Base-by-base conservation (phyloP, 1,140 invertebrate species). In the Cydia splendana region DNA sequence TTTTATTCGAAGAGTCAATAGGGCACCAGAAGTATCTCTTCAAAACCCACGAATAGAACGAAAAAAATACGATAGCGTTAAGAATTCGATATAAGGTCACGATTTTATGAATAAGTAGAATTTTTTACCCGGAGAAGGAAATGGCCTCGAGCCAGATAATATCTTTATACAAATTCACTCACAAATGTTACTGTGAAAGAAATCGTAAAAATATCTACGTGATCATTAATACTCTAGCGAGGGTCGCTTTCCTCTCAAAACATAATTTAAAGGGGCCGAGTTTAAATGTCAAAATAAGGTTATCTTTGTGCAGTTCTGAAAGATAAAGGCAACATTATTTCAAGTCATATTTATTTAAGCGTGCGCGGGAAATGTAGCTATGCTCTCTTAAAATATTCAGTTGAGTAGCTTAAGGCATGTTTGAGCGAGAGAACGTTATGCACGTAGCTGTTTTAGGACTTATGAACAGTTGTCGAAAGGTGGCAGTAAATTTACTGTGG, bases 161-260 rank as follows among this genome's bases (percentile, higher is more conserved):
- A 42, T 71, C 67, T 71, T 42, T 69, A 69, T 69, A 34, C 30
- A 69, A 69, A 69, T 69, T 42, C 34, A 45, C n/a, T 71, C 34
- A 42, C 67, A 71, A 71, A 18, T 15, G n/a, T 38, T 42, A 42
- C 67, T 34, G 65, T 7, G 34, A 71, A 71, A 9, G 34, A 71
- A 18, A 71, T 38, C n/a, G 30, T 45, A 38, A 38, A 15, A 71
- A 71, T 42, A 71, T 45, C 34, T 71, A 18, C 30, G 38, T 71
- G 34, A 34, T 71, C 67, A 71, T 71, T 71, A 71, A 71, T 71
- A 71, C 38, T 42, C 34, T 0, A 71, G 67, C 24, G 34, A 18
- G 67, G 67, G 67, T 71, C 24, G 20, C 30, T 7, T 69, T 38
- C 67, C 67, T 71, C 67, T 71, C 4, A n/a, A 71, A 71, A 38